These are phyloP conservation scores for Ormia ochracea DNA, from an alignment of 2,888 invertebrate genomes.

Conservation along the genomic window DNA sequence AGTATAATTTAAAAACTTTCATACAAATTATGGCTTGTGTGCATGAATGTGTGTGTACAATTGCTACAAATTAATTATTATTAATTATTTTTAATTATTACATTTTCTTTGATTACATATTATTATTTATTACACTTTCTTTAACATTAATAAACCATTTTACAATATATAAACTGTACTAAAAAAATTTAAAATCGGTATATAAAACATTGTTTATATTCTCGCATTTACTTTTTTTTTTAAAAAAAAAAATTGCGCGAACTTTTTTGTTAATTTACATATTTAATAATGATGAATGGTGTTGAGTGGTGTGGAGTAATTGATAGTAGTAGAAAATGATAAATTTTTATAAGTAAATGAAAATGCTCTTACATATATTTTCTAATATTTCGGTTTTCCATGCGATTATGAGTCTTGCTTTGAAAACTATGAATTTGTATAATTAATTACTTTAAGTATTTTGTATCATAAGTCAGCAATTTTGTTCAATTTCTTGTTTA, in stretches of 20 bases:
- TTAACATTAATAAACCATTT: conserved; percentile 35
- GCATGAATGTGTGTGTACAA: neutral
- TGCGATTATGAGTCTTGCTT: neutral
- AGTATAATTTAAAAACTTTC: no score
- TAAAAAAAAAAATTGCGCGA: neutral
- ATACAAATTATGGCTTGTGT: neutral
- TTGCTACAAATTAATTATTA: neutral
- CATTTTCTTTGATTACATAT: neutral
- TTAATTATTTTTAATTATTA: neutral
- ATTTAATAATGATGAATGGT: neutral
- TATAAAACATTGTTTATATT: conserved; percentile 36
- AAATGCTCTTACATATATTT: neutral
- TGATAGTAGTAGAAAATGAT: neutral
- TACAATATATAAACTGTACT: conserved; percentile 47
- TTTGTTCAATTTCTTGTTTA: conserved; percentile 53
- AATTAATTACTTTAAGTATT: conserved; percentile 29
- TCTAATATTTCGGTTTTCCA: neutral
- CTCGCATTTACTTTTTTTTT: neutral
- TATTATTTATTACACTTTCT: neutral
- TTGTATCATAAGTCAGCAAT: conserved; percentile 62
- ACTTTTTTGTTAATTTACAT: conserved; percentile 39
- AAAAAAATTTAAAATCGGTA: conserved; percentile 30
- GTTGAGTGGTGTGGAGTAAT: neutral
- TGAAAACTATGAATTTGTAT: conserved; percentile 26
- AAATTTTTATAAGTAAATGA: neutral